Conservation (phyloP, 2,113 vertebrate genomes). For the Carassius carassius region DNA sequence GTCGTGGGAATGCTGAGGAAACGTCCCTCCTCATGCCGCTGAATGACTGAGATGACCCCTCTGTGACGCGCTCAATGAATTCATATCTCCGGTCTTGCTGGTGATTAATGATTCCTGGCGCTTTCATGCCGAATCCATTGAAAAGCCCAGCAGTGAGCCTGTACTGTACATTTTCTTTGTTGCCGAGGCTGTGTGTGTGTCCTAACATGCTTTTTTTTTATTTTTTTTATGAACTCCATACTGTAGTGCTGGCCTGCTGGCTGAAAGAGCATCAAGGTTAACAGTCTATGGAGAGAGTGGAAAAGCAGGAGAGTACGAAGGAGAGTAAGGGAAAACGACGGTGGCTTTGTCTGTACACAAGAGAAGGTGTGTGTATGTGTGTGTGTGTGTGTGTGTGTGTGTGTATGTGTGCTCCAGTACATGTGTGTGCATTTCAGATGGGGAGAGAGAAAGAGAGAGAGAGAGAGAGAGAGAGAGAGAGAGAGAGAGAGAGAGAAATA, state of each 20-base stretch:
- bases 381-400: conserved; percentile 34
- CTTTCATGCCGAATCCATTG: conserved; percentile 39
- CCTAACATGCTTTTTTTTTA: conserved; percentile 41
- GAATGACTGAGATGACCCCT: conserved; percentile 43
- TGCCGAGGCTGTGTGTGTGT: conserved; percentile 24
- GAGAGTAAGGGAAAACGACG: conserved; percentile 2
- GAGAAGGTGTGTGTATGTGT: conserved; percentile 30
- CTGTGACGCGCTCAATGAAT: conserved; percentile 26
- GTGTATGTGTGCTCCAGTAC: conserved; percentile 24
- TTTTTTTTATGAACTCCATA: conserved; percentile 37
- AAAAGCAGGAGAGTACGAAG: background rate
- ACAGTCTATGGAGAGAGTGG: background rate
- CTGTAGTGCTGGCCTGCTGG: background rate
- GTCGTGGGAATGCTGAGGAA: conserved; percentile 45
- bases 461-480: background rate
- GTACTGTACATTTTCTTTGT: conserved; percentile 41
- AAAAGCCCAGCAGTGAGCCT: conserved; percentile 37
- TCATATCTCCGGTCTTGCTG: conserved; percentile 33
- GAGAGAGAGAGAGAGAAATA: background rate
- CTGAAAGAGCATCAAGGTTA: conserved; percentile 26
- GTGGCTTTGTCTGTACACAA: conserved; percentile 32
- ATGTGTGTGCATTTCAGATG: background rate
- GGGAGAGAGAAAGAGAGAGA: background rate
- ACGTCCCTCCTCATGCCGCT: conserved; percentile 15
- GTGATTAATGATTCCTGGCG: conserved; percentile 40